Conservation (phyloP, 2,113 vertebrate species). For the Choloepus hoffmanni region DNA sequence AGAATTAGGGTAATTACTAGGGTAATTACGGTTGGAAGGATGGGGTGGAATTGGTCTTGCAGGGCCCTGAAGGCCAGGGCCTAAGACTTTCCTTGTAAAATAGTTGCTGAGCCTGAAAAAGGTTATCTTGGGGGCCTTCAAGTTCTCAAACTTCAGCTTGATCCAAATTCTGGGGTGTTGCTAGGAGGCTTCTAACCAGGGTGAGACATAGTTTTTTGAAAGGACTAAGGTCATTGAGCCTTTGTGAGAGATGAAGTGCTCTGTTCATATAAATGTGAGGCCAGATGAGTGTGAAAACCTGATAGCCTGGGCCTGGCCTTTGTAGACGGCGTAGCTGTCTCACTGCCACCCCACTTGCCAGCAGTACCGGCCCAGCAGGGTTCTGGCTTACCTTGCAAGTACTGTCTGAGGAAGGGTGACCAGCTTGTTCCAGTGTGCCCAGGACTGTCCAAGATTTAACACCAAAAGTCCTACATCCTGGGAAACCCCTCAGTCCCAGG, state of each 20-base stretch:
- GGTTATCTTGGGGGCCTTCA: neutral
- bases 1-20: neutral
- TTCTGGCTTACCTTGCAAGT: neutral
- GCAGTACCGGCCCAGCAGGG: neutral
- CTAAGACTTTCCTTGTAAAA: neutral
- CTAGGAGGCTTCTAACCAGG: conserved; percentile 7
- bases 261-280: neutral
- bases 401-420: neutral
- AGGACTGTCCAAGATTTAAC: neutral
- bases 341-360: neutral
- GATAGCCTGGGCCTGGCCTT: no score
- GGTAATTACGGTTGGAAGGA: neutral
- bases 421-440: neutral
- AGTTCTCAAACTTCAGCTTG: conserved; percentile 4
- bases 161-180: neutral
- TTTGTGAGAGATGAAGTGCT: neutral
- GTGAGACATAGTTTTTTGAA: neutral
- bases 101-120: neutral
- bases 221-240: neutral
- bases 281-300: neutral
- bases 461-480: neutral
- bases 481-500: neutral
- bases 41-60: neutral
- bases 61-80: neutral
- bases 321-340: neutral